Evolutionary conservation across 2,888 invertebrate genomes (phyloP), one percentile per base, ranked within the genome.

Genomic region (Lochmaea crataegi): DNA sequence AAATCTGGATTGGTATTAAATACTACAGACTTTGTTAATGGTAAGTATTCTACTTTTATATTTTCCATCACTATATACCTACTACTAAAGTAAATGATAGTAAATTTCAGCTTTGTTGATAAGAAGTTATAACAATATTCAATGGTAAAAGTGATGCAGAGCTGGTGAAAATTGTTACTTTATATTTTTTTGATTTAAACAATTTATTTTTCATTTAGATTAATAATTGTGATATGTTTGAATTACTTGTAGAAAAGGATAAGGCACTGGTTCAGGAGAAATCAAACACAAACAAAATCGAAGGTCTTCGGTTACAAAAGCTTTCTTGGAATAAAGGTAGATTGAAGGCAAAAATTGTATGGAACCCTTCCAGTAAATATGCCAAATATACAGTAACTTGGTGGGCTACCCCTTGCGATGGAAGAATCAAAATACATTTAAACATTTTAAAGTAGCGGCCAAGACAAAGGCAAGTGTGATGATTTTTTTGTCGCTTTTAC

Each of bases 1-100:
- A 94, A 93, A 80, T 91, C 91, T 1, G 92, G 91, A 11, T 88
- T 92, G 69, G 90, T 94, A 66, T 90, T 92, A 80, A 94, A 94
- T 83, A 94, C 93, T 1, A 93, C 93, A 9, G 88, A 88, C 78
- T 87, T 86, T 79, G 85, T 82, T 77, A 85, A 86, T 71, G 85
- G 86, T 85, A 84, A 84, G 75, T 75, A 56, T 53, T 45, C 18
- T 32, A 38, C 14, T 53, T n/a, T 11, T 42, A 61, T 48, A 41
- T 65, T 10, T 7, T 38, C 32, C 32, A 38, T 9, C 32, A 38
- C 32, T 32, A 1, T 38, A 38, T 38, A 7, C 6, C 6, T 38
- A 38, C 32, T 0, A 38, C 1, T n/a, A n/a, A n/a, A n/a, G n/a
- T n/a, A n/a, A n/a, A n/a, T n/a, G n/a, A n/a, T n/a, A n/a, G n/a